phyloP scores from a whole-genome alignment of 2,113 vertebrate genomes.

The Peromyscus leucopus region DNA sequence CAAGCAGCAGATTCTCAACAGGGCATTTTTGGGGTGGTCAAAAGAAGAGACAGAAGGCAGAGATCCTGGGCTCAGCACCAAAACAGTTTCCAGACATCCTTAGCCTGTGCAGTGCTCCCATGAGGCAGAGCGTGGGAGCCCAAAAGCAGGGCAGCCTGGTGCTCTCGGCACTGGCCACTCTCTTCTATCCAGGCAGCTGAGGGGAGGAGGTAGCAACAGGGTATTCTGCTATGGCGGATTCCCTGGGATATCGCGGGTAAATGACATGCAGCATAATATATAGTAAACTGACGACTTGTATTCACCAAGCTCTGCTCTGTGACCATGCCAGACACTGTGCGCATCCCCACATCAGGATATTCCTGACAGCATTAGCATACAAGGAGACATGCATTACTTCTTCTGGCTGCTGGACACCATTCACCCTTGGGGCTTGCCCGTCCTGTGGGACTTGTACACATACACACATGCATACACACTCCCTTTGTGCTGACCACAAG shows the following conservation, averaged over 20 bases:
- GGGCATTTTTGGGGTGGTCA: constrained; percentile 44
- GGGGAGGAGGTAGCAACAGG: background rate
- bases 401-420: background rate
- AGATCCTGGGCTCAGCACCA: constrained; percentile 59
- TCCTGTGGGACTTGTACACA: background rate
- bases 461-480: background rate
- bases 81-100: constrained; percentile 73
- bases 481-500: background rate
- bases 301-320: background rate
- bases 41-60: constrained; percentile 59
- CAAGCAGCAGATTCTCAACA: background rate
- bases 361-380: background rate
- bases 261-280: background rate
- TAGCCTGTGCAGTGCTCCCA: constrained; percentile 65
- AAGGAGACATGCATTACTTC: background rate
- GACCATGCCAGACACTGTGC: background rate
- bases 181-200: constrained; percentile 16
- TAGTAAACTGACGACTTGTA: background rate
- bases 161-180: constrained; percentile 18
- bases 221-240: background rate
- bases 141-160: constrained; percentile 11
- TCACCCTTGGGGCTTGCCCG: background rate
- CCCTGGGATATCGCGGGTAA: background rate
- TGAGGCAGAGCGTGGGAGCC: constrained; percentile 55
- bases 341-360: background rate